Conservation (phyloP, 2,888 invertebrate species). For the Scaeva pyrastri region DNA sequence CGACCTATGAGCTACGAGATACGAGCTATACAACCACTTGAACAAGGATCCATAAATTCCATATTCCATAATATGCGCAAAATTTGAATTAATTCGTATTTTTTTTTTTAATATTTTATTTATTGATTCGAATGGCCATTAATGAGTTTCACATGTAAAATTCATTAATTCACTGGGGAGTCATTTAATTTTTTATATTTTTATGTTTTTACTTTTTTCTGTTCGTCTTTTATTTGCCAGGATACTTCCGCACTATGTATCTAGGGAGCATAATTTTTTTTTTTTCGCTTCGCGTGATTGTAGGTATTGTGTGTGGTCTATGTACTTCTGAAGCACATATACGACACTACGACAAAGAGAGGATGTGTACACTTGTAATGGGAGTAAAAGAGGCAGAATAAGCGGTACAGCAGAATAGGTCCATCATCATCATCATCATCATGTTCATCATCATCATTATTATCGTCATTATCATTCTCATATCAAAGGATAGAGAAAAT, state of each 20-base stretch:
- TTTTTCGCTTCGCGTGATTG: constrained; percentile 61
- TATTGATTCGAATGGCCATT: constrained; percentile 27
- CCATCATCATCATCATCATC: constrained; percentile 65
- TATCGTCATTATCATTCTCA: constrained; percentile 51
- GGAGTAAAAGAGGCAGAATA: constrained; percentile 68
- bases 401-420: constrained; percentile 72
- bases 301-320: constrained; percentile 66
- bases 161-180: constrained; percentile 28
- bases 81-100: constrained; percentile 21
- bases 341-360: constrained; percentile 68
- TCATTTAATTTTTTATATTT: not conserved
- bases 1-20: too few species aligned
- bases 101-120: constrained; percentile 25
- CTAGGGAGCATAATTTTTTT: constrained; percentile 45
- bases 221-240: not conserved
- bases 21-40: constrained; percentile 3
- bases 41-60: constrained; percentile 8
- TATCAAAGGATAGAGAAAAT: constrained; percentile 75
- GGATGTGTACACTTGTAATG: constrained; percentile 59
- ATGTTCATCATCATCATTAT: constrained; percentile 36
- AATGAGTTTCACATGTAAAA: constrained; percentile 20
- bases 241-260: constrained; percentile 54
- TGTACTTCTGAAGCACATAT: constrained; percentile 68
- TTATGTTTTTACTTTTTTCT: constrained; percentile 6
- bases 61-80: constrained; percentile 38